Evolutionary conservation across 2,113 vertebrate species (phyloP).

Genomic region (Crocuta crocuta): DNA sequence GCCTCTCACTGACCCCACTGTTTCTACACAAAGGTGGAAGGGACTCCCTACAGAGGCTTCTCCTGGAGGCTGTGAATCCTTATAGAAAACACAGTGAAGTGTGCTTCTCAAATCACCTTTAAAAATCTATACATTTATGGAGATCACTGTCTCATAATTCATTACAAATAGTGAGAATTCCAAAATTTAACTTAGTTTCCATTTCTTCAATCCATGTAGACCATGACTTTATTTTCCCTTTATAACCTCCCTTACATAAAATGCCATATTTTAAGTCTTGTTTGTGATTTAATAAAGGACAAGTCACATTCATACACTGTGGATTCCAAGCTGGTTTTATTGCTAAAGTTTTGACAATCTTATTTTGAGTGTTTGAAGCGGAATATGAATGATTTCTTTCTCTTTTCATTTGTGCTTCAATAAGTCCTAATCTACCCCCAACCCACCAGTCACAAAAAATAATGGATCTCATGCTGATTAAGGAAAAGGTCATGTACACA

Average conservation of each 20-base stretch:
- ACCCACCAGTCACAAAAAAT: slow-evolving; percentile 12
- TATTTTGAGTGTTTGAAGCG: background rate
- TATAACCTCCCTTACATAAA: background rate
- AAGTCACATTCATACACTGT: background rate
- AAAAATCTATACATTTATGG: background rate
- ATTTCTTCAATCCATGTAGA: background rate
- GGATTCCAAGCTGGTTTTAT: background rate
- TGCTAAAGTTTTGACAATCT: background rate
- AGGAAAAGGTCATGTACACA: slow-evolving; percentile 24
- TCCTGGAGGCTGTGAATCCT: background rate
- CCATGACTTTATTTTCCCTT: background rate
- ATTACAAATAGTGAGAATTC: background rate
- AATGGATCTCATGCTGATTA: background rate
- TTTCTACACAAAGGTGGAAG: background rate
- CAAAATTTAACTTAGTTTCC: background rate
- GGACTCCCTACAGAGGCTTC: rapidly evolving
- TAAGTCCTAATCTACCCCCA: slow-evolving; percentile 40
- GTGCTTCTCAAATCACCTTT: background rate
- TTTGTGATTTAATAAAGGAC: background rate
- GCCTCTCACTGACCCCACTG: background rate
- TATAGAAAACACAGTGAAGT: background rate
- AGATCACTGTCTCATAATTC: background rate
- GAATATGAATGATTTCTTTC: slow-evolving; percentile 28
- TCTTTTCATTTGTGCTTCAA: slow-evolving; percentile 12
- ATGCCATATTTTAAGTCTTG: background rate